These are phyloP conservation scores for Platanista minor DNA, from an alignment of 2,113 vertebrate species.

Conservation along the genomic window DNA sequence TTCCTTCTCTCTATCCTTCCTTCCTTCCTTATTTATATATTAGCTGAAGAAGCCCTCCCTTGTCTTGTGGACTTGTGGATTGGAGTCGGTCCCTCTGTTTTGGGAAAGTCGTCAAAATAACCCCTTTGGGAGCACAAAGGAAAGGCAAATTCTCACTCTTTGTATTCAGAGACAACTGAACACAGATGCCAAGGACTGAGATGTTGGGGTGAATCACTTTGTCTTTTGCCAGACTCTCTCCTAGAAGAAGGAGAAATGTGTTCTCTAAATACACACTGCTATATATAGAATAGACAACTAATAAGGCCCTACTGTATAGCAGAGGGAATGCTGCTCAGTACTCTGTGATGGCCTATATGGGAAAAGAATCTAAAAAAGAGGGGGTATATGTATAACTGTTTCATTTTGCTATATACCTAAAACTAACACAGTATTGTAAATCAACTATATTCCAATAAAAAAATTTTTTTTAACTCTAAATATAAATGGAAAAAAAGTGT, in stretches of 20 bases:
- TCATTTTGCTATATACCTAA: not conserved
- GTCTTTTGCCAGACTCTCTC: not conserved
- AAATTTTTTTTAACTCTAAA: too few species aligned
- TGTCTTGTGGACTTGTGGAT: not conserved
- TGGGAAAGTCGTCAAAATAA: not conserved
- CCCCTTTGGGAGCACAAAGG: not conserved
- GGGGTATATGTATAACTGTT: too few species aligned
- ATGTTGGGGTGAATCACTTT: not conserved
- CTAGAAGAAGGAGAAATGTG: not conserved
- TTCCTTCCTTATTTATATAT: not conserved
- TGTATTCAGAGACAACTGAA: not conserved
- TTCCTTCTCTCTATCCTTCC: not conserved
- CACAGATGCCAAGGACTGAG: not conserved
- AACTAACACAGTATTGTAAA: not conserved
- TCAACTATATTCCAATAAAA: too few species aligned
- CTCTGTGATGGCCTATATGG: too few species aligned
- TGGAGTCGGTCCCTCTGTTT: not conserved
- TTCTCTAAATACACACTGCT: not conserved
- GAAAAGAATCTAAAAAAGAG: too few species aligned
- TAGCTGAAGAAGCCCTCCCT: not conserved
- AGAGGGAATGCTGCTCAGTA: too few species aligned
- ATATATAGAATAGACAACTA: too few species aligned
- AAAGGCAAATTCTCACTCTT: not conserved
- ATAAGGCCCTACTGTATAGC: too few species aligned
- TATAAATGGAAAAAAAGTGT: not conserved